Evolutionary conservation across 2,888 invertebrate species (phyloP), one percentile per base, ranked within the genome.

Genomic region (Cenopis cana): DNA sequence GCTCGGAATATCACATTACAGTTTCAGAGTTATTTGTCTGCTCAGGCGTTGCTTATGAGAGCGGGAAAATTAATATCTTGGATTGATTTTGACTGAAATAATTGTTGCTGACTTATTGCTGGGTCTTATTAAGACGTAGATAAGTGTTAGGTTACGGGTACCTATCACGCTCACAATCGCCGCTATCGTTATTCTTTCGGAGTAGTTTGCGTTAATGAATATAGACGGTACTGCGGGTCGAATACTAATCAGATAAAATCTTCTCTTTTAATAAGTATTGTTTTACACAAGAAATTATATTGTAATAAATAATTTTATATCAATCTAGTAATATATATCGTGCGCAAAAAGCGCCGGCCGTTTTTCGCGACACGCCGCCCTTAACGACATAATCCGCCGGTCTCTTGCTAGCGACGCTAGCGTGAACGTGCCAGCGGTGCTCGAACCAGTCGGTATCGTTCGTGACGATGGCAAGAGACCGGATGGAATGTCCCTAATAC

Each of bases 1-100:
- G 83, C 73, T 73, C 69, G 72, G 84, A 85, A 83, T 83, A 80
- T 81, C 81, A 79, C 76, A 73, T 77, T 76, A n/a, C n/a, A 79
- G 81, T 79, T 81, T 79, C 72, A 65, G 75, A 73, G 75, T 76
- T 80, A 79, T 81, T 79, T 79, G 77, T 78, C 77, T 77, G 77
- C 74, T 75, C 74, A 72, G 75, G 75, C 76, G 77, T 77, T 76
- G 76, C 74, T 76, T 74, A 77, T 78, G 78, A 77, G 78, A 77
- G 76, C 76, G 78, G 62, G 78, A 76, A 81, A 82, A 82, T 81
- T 81, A 81, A 80, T 82, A 77, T 80, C 76, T 77, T 74, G 76
- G 75, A 77, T 75, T 77, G 76, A 77, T 76, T 77, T 76, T 76
- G 75, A 66, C 68, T 71, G 62, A 29, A 73, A 65, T 57, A 64